These are phyloP conservation scores for Micropterix aruncella DNA, from an alignment of 2,888 invertebrate genomes.

Conservation along the genomic window DNA sequence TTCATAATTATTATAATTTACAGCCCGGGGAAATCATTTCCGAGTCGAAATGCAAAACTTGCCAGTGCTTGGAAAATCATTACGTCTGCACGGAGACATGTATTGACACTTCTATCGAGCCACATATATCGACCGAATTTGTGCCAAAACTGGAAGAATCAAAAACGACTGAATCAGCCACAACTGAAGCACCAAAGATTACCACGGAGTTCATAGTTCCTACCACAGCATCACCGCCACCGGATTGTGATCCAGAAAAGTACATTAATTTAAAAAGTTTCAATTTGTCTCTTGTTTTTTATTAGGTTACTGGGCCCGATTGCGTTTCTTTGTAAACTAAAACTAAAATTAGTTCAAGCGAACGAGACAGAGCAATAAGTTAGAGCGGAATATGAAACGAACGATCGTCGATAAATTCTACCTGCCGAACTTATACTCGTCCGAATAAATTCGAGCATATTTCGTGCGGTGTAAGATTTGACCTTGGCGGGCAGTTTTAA, in stretches of 20 bases:
- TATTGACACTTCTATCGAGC: constrained; percentile 8
- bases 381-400: too few species aligned
- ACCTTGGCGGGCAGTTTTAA: too few species aligned
- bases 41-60: constrained; percentile 42
- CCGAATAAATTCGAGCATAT: too few species aligned
- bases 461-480: too few species aligned
- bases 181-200: constrained; percentile 6
- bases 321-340: too few species aligned
- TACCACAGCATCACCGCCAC: constrained; percentile 26
- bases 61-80: constrained; percentile 55
- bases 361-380: too few species aligned
- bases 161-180: constrained; percentile 1
- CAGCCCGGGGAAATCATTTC: constrained; percentile 44
- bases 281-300: too few species aligned
- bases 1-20: too few species aligned
- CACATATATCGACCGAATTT: constrained; percentile 7
- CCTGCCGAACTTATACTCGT: too few species aligned
- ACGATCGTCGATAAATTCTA: too few species aligned
- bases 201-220: constrained; percentile 15
- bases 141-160: constrained; percentile 6
- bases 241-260: constrained; percentile 24
- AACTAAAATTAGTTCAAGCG: too few species aligned
- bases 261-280: constrained; percentile 13
- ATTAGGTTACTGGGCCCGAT: too few species aligned
- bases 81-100: constrained; percentile 42